phyloP scores from a whole-genome alignment of 2,113 vertebrate species.

The Holacanthus passer region DNA sequence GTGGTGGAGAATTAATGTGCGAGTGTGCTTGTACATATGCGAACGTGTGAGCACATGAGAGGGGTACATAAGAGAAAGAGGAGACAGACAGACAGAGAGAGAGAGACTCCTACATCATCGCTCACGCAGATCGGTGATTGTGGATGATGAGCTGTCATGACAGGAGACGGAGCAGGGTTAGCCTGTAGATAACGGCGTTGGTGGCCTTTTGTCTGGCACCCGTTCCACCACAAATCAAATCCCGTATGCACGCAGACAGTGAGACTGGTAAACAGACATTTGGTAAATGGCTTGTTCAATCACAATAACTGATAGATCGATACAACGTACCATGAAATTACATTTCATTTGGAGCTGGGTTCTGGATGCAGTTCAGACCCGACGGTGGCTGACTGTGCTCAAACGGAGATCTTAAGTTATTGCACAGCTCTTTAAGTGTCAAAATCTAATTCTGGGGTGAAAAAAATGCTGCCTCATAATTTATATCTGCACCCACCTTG shows the following conservation, averaged over 20 bases:
- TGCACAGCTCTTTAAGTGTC: conserved; percentile 34
- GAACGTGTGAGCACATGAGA: neutral
- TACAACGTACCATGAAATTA: conserved; percentile 63
- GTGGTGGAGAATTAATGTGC: conserved; percentile 32
- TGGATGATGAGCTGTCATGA: conserved; percentile 65
- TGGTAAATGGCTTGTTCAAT: conserved; percentile 59
- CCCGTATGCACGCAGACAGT: conserved; percentile 57
- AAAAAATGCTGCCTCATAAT: conserved; percentile 44
- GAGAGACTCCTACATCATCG: conserved; percentile 9
- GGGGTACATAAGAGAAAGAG: conserved; percentile 2
- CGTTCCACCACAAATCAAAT: conserved; percentile 55
- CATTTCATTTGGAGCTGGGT: conserved; percentile 39
- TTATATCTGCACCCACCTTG: conserved; percentile 27
- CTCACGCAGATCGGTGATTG: conserved; percentile 49
- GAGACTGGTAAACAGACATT: conserved; percentile 64
- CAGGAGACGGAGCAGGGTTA: conserved; percentile 57
- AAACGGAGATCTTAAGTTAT: conserved; percentile 49
- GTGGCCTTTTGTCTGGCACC: conserved; percentile 72
- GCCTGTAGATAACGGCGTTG: conserved; percentile 48
- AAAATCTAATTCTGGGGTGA: conserved; percentile 47
- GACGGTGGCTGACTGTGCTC: conserved; percentile 3
- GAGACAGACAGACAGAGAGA: conserved; percentile 4
- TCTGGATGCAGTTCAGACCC: conserved; percentile 25
- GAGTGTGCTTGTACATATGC: neutral
- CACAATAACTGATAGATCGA: conserved; percentile 58